These are phyloP conservation scores for Catocala sponsa DNA, from an alignment of 2,888 invertebrate species.

Conservation along the genomic window DNA sequence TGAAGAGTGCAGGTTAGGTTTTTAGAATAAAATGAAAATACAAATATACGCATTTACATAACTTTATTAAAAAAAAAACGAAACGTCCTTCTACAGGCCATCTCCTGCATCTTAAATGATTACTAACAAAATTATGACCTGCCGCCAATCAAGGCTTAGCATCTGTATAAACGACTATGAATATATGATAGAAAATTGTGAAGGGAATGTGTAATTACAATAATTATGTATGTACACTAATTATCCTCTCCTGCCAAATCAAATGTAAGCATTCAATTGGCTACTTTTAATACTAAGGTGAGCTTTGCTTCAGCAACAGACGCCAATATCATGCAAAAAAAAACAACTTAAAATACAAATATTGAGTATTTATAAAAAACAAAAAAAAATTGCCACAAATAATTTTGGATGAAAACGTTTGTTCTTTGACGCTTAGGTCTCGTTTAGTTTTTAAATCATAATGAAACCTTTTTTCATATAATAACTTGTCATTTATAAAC, in stretches of 20 bases:
- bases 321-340: conserved; percentile 28
- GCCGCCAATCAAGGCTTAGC: conserved; percentile 36
- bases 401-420: conserved; percentile 3
- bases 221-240: conserved; percentile 43
- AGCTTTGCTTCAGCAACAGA: conserved; percentile 19
- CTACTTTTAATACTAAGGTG: conserved; percentile 12
- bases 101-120: conserved; percentile 24
- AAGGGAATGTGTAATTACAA: conserved; percentile 50
- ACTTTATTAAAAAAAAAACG: conserved; percentile 48
- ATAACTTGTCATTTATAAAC: conserved; percentile 20
- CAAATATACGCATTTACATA: conserved; percentile 34
- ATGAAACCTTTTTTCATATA: conserved; percentile 2
- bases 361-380: conserved; percentile 48
- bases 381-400: conserved; percentile 11
- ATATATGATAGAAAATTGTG: conserved; percentile 26
- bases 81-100: conserved; percentile 29
- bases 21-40: neutral
- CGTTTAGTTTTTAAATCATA: neutral
- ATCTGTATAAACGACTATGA: conserved; percentile 21
- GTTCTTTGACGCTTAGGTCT: neutral
- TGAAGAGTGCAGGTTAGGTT: neutral
- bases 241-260: conserved; percentile 8
- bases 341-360: conserved; percentile 17
- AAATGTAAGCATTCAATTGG: conserved; percentile 17
- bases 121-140: conserved; percentile 30